Evolutionary conservation across 2,113 vertebrate species (phyloP), one percentile per base, ranked within the genome.

Genomic region (Hippocampus guttulatus): DNA sequence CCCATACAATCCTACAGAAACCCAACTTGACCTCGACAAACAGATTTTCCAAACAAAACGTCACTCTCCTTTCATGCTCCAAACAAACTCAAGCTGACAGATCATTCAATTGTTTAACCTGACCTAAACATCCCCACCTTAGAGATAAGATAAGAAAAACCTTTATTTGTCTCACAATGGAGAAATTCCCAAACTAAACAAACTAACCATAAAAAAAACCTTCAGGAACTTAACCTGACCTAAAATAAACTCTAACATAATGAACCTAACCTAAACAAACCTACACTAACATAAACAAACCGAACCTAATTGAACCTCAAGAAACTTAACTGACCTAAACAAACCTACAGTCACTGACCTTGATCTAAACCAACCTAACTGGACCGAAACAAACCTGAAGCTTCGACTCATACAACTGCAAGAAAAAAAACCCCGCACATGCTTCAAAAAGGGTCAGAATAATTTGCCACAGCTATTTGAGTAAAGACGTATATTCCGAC

Each of bases 391-490:
- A 23, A n/a, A n/a, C 21, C 40, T 38, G 5, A 8, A 21, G 14
- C 6, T 9, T 47, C 23, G 3, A 8, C 5, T 15, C 12, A n/a
- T 27, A 47, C 21, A 2, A 45, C 9, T 64, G 16, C 57, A 47
- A 70, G 25, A 64, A 74, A 69, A 38, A 52, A 38, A 18, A 66
- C 75, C 43, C 49, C 69, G 75, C 54, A 79, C 78, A 79, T 64
- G 5, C 15, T 14, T 66, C 61, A 81, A 81, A 87, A 80, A 75
- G 54, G 70, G 73, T 40, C 64, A 0, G 63, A 66, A 68, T 76
- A 79, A 87, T 81, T 67, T 73, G 80, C 73, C 67, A 52, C 75
- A 62, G 23, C 74, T 70, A 57, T 73, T 77, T 80, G 83, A 84
- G 81, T 78, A 69, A 27, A 63, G 77, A 69, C 71, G 55, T 45